Conservation (phyloP, 2,888 invertebrate species). For the Diarsia mendica region DNA sequence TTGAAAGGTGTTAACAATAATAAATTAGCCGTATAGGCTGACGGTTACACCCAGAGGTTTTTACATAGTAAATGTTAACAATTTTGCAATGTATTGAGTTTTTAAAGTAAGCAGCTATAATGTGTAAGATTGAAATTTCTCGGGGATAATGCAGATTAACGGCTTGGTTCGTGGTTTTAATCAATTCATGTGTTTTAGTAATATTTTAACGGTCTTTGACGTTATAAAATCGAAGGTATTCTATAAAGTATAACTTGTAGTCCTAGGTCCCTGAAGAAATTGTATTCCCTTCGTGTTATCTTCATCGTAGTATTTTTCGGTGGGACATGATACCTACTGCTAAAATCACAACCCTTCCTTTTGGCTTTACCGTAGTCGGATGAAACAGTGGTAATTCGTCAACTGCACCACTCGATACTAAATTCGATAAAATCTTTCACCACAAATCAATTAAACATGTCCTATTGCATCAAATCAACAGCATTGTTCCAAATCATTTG, state of each 20-base stretch:
- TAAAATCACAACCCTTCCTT: background rate
- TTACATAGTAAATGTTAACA: conserved; percentile 3
- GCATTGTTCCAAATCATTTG: conserved; percentile 50
- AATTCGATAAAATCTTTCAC: background rate
- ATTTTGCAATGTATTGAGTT: conserved; percentile 22
- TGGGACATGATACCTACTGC: background rate
- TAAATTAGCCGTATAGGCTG: background rate
- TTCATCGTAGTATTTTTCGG: background rate
- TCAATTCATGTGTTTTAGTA: conserved; percentile 9
- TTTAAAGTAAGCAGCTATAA: background rate
- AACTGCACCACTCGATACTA: background rate
- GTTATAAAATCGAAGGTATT: background rate
- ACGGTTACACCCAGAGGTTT: conserved; percentile 18
- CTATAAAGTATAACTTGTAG: background rate
- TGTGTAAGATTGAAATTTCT: conserved; percentile 22
- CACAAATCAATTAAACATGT: conserved; percentile 32
- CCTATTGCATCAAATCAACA: conserved; percentile 42
- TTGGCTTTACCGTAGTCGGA: background rate
- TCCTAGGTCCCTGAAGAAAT: background rate
- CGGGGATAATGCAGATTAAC: background rate
- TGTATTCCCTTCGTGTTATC: too few species aligned
- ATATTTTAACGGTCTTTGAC: background rate
- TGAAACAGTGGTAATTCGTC: background rate
- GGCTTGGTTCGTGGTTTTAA: conserved; percentile 1
- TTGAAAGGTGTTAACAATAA: conserved; percentile 29